Evolutionary conservation across 2,797 vertebrate species (phyloP).

Genomic region (Hydrolagus colliei): DNA sequence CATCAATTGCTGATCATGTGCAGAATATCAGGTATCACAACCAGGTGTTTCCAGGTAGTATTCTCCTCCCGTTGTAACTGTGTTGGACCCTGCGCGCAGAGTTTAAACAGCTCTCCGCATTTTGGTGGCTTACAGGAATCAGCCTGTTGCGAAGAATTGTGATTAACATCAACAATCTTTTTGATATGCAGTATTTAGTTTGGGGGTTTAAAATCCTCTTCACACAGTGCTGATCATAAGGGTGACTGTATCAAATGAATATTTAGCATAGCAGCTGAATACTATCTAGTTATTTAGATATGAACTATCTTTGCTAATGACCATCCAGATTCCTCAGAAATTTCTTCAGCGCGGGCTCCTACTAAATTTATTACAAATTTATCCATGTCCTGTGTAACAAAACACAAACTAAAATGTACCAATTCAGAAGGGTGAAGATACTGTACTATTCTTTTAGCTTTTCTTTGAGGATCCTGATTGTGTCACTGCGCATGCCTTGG

Average conservation of each 20-base stretch:
- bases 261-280: background rate
- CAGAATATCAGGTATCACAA: slow-evolving; percentile 48
- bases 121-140: background rate
- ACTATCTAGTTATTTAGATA: background rate
- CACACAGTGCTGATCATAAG: background rate
- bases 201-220: no score
- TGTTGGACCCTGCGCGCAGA: no score
- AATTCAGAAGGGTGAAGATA: no score
- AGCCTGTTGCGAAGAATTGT: background rate
- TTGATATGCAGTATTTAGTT: background rate
- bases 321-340: background rate
- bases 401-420: no score
- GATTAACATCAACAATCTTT: background rate
- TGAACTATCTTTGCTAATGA: background rate
- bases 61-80: slow-evolving; percentile 25
- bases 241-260: background rate
- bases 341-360: no score
- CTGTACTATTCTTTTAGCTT: background rate
- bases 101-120: background rate
- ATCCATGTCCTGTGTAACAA: no score
- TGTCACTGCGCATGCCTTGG: background rate
- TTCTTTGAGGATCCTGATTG: background rate
- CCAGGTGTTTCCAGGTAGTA: slow-evolving; percentile 52
- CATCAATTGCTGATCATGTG: slow-evolving; percentile 71
- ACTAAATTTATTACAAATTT: no score